Percentiles rank a stretch among this genome's conserved stretches.
These are phyloP conservation scores for Benitochromis conjunctus DNA, from an alignment of 2,113 vertebrate species.

Conservation along the genomic window DNA sequence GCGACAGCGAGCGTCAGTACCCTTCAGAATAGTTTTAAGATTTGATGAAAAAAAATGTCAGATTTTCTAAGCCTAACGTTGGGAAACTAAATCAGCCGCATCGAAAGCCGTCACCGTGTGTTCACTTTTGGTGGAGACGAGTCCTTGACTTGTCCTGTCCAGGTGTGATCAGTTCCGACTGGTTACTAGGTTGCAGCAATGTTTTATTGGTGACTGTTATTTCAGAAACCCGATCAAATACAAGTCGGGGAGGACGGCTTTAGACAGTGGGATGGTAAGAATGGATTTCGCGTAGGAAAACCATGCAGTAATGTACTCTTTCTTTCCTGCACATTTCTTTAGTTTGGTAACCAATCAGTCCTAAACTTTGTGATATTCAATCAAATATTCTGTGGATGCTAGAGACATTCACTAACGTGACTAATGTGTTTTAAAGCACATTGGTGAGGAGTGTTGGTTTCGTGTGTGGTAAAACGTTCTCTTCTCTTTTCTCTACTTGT, in stretches of 20 bases:
- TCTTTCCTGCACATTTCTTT: slow-evolving; percentile 65
- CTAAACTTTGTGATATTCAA: slow-evolving; percentile 33
- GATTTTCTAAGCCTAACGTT: not conserved
- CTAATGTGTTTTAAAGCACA: slow-evolving; percentile 35
- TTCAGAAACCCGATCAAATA: slow-evolving; percentile 86
- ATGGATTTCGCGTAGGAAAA: slow-evolving; percentile 79
- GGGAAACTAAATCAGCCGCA: not conserved
- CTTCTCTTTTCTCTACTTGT: slow-evolving; percentile 32
- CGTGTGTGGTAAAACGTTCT: slow-evolving; percentile 21
- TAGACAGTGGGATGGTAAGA: slow-evolving; percentile 92
- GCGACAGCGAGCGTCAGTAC: not conserved
- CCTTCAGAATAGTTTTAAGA: not conserved
- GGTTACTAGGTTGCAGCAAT: slow-evolving; percentile 78
- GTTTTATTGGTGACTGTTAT: slow-evolving; percentile 86
- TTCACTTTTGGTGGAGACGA: slow-evolving; percentile 63
- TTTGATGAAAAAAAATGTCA: not conserved
- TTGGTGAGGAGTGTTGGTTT: slow-evolving; percentile 1
- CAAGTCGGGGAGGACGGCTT: slow-evolving; percentile 84
- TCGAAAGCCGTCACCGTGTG: not conserved
- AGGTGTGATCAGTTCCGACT: slow-evolving; percentile 76
- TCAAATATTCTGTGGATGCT: slow-evolving; percentile 49
- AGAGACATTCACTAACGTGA: slow-evolving; percentile 46
- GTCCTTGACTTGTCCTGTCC: slow-evolving; percentile 73
- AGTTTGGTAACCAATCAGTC: slow-evolving; percentile 53
- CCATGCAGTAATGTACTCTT: slow-evolving; percentile 80